Conservation (phyloP, 2,888 invertebrate species). For the Augiades crinisus region DNA sequence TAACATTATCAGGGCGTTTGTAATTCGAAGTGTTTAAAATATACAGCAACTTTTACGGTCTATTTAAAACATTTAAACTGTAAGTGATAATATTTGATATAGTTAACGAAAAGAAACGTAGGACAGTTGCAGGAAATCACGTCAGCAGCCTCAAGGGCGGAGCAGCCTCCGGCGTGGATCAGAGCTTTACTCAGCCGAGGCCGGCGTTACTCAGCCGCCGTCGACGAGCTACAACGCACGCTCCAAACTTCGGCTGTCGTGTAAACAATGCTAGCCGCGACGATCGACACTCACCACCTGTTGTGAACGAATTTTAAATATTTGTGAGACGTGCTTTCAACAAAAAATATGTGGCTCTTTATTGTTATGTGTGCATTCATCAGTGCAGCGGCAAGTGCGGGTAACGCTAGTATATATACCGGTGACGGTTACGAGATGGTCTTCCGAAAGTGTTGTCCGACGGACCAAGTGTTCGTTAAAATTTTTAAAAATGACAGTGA, state of each 20-base stretch:
- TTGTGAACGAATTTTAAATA: slow-evolving; percentile 43
- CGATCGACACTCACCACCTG: slow-evolving; percentile 61
- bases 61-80: background rate
- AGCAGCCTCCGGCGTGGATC: slow-evolving; percentile 56
- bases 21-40: background rate
- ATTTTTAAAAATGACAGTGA: slow-evolving; percentile 38
- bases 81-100: background rate
- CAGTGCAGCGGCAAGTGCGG: slow-evolving; percentile 31
- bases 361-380: slow-evolving; percentile 47
- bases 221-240: slow-evolving; percentile 53
- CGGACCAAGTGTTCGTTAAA: slow-evolving; percentile 54
- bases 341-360: slow-evolving; percentile 53
- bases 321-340: slow-evolving; percentile 24
- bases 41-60: background rate
- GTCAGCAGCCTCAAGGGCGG: slow-evolving; percentile 54
- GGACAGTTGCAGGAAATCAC: slow-evolving; percentile 34
- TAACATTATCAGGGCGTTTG: background rate
- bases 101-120: background rate
- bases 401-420: slow-evolving; percentile 36
- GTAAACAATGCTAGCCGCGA: slow-evolving; percentile 57
- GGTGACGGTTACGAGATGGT: slow-evolving; percentile 38
- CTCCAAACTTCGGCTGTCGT: slow-evolving; percentile 35
- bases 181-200: slow-evolving; percentile 35
- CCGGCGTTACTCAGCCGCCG: slow-evolving; percentile 49
- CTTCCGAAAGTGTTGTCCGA: slow-evolving; percentile 68